phyloP scores from a whole-genome alignment of 2,888 invertebrate species.

The Platycnemis pennipes region DNA sequence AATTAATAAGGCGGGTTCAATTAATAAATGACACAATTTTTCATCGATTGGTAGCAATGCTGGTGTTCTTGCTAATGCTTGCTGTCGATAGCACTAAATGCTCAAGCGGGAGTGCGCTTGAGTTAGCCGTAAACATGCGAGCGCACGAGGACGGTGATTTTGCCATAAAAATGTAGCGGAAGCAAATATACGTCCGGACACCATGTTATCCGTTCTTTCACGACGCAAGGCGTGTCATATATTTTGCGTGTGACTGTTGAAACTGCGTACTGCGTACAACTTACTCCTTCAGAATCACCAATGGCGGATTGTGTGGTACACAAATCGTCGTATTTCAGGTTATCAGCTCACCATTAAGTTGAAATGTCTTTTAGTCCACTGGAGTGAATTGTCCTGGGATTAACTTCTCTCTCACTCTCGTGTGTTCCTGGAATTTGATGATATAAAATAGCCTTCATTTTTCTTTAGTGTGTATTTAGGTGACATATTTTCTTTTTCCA shows the following conservation, averaged over 20 bases:
- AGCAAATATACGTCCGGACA: neutral
- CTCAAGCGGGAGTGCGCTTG: neutral
- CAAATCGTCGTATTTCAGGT: neutral
- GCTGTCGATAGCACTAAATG: neutral
- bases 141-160: neutral
- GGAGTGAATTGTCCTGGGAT: neutral
- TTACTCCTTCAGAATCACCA: neutral
- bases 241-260: neutral
- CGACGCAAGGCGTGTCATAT: neutral
- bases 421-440: neutral
- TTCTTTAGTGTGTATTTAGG: neutral
- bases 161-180: neutral
- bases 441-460: neutral
- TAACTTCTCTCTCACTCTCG: neutral
- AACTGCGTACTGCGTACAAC: neutral
- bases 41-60: neutral
- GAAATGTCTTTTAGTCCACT: neutral
- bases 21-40: conserved; percentile 22
- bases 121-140: neutral
- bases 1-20: neutral
- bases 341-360: neutral
- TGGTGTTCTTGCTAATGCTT: neutral
- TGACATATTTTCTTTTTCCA: neutral
- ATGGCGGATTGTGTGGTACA: neutral
- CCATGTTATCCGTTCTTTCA: neutral